Percentiles rank a stretch among this genome's conserved stretches.
These are phyloP conservation scores for Anhinga anhinga DNA, from an alignment of 2,113 vertebrate species.

Conservation along the genomic window DNA sequence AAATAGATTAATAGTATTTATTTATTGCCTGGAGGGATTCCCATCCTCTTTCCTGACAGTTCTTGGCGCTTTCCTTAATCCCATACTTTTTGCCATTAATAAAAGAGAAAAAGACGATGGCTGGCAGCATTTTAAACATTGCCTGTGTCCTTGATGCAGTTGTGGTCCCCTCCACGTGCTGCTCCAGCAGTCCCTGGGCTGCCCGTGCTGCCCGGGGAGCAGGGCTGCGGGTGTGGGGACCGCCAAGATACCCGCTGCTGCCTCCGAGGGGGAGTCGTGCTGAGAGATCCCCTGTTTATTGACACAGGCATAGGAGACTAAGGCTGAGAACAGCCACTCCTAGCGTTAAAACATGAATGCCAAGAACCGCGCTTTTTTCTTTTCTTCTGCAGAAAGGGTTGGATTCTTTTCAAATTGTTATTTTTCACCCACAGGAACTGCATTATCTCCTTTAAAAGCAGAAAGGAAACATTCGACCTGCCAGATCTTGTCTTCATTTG, in stretches of 20 bases:
- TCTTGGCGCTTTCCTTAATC: background rate
- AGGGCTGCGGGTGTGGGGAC: background rate
- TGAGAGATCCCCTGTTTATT: background rate
- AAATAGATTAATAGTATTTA: background rate
- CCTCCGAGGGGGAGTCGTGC: background rate
- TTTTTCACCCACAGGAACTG: background rate
- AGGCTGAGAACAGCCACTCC: background rate
- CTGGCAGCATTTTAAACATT: fast-evolving
- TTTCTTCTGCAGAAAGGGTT: background rate
- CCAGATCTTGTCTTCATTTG: background rate
- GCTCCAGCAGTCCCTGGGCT: background rate
- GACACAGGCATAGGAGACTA: background rate
- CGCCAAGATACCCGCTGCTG: background rate
- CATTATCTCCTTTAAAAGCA: background rate
- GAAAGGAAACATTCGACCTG: fast-evolving
- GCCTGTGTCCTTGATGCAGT: background rate
- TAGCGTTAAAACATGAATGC: background rate
- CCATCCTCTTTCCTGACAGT: background rate
- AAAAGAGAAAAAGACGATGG: background rate
- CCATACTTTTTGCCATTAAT: background rate
- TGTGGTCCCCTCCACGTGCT: background rate
- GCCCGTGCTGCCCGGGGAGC: no score
- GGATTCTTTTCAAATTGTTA: background rate
- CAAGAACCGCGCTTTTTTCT: background rate
- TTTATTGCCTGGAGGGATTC: background rate